phyloP scores from a whole-genome alignment of 2,113 vertebrate genomes.

The Leptosomus discolor region DNA sequence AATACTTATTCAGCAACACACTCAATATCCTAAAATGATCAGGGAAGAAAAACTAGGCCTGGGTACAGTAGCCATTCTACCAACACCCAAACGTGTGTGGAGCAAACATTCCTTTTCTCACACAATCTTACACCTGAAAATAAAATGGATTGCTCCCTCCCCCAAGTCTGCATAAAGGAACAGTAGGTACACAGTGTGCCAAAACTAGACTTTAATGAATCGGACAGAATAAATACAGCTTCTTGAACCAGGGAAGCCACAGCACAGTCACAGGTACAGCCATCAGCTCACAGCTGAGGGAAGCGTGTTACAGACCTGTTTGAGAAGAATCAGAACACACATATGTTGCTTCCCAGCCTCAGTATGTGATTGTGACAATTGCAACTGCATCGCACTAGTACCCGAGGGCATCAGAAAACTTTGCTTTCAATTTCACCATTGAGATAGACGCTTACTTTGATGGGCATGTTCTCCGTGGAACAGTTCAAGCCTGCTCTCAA shows the following conservation, averaged over 20 bases:
- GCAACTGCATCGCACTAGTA: neutral
- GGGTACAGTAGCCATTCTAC: neutral
- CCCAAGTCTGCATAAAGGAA: neutral
- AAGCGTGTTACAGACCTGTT: neutral
- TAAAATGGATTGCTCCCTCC: neutral
- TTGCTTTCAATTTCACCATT: neutral
- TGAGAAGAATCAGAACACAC: neutral
- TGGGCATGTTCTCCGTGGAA: conserved; percentile 96
- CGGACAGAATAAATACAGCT: neutral
- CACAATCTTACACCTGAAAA: neutral
- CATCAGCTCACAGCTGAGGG: neutral
- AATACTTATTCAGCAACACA: neutral
- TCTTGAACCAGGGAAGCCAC: neutral
- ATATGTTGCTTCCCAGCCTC: neutral
- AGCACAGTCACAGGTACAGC: neutral
- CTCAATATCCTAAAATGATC: neutral
- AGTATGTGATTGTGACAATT: accelerated
- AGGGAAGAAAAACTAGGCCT: neutral
- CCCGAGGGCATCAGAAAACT: neutral
- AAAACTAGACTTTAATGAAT: neutral
- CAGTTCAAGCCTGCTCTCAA: conserved; percentile 91
- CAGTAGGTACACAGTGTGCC: neutral
- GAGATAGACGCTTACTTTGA: conserved; percentile 83
- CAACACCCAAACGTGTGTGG: neutral
- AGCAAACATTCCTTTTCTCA: neutral